Base-by-base conservation (phyloP, 2,113 vertebrate genomes). In the Noctilio leporinus region DNA sequence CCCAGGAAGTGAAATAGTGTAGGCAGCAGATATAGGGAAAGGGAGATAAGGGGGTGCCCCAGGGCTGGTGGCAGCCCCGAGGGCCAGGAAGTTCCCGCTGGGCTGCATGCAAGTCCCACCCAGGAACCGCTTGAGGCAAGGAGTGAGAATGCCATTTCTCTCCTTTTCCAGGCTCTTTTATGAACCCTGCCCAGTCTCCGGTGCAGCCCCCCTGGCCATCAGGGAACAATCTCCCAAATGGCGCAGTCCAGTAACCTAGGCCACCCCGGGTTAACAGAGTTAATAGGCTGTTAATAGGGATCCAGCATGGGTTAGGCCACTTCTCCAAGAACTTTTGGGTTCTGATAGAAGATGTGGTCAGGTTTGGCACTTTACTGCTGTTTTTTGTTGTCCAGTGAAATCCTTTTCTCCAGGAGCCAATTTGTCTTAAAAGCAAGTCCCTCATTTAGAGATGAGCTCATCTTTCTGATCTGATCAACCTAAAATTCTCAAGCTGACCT, bases 161-260 rank as follows among this genome's bases (percentile, higher is more conserved):
- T 30, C 45, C 57, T 55, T 59, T 33, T 69, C 24, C 15, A 5
- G 33, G 2, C 24, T 26, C 51, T 12, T 40, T 67, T 77, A 72
- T 67, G 81, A 77, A 40, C 33, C 9, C 17, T 35, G 30, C 89
- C 51, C 69, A 22, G 28, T 9, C 10, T 1, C 24, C 16, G n/a
- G 38, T 3, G 12, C 15, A 40, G 43, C 7, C 0, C 10, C 22
- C 33, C 0, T 10, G 24, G 28, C 26, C 49, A 33, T 3, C 30
- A 59, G 78, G 24, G 57, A 86, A 75, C 0, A 12, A 35, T 20
- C 3, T 57, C 59, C 67, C 69, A 64, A 26, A 45, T 1, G 38
- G 59, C 59, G 64, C 73, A 17, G 10, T 33, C 22, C 7, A 2
- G 47, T 7, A 53, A 8, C 22, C 70, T 20, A 7, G n/a, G 33